Evolutionary conservation across 2,888 invertebrate species (phyloP).

Genomic region (Subacronicta megacephala): DNA sequence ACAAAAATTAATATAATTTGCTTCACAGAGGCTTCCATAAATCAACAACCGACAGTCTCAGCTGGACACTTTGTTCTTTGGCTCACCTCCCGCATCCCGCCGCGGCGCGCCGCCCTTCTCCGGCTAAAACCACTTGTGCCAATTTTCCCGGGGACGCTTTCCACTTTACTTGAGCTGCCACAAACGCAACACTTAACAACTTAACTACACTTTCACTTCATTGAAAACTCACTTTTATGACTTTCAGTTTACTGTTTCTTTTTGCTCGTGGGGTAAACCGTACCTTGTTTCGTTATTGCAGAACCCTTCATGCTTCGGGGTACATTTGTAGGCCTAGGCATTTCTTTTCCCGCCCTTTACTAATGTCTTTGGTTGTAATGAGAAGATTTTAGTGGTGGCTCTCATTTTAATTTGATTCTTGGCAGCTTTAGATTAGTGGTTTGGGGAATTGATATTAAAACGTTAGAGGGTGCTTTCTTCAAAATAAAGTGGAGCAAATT

Average conservation of each 20-base stretch:
- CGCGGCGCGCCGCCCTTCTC: slow-evolving; percentile 72
- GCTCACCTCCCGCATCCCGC: slow-evolving; percentile 67
- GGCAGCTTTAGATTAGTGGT: slow-evolving; percentile 68
- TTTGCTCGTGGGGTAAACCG: slow-evolving; percentile 54
- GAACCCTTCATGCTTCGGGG: slow-evolving; percentile 69
- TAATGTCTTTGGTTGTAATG: slow-evolving; percentile 86
- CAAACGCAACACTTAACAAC: slow-evolving; percentile 68
- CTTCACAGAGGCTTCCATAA: slow-evolving; percentile 42
- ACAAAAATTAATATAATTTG: neutral
- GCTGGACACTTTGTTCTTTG: slow-evolving; percentile 58
- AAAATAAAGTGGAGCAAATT: slow-evolving; percentile 37
- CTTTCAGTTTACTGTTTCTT: slow-evolving; percentile 64
- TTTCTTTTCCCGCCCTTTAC: slow-evolving; percentile 83
- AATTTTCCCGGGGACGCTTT: slow-evolving; percentile 88
- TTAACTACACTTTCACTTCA: slow-evolving; percentile 65
- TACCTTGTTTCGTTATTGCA: slow-evolving; percentile 51
- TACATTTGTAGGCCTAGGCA: slow-evolving; percentile 83
- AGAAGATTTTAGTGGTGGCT: slow-evolving; percentile 81
- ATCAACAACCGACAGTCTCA: slow-evolving; percentile 15
- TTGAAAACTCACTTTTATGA: slow-evolving; percentile 66
- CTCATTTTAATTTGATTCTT: slow-evolving; percentile 79
- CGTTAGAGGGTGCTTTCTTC: slow-evolving; percentile 42
- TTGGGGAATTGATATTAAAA: slow-evolving; percentile 59
- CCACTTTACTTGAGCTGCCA: slow-evolving; percentile 87
- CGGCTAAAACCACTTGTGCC: slow-evolving; percentile 89